phyloP scores from a whole-genome alignment of 1,140 invertebrate genomes.

The Drosophila orena region DNA sequence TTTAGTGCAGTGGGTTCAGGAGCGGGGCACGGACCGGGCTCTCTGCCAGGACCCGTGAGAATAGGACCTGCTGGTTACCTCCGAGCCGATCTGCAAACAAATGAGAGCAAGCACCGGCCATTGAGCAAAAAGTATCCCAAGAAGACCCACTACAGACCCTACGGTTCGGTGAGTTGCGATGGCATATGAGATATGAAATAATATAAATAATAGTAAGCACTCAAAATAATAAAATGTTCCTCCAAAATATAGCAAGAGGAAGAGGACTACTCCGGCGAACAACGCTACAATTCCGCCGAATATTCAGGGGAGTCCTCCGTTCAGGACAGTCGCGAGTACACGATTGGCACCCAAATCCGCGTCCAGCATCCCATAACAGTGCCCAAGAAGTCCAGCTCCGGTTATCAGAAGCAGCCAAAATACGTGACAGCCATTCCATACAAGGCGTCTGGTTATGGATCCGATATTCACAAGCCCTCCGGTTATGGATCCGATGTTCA shows the following conservation, averaged over 20 bases:
- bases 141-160: slow-evolving; percentile 68
- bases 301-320: slow-evolving; percentile 60
- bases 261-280: slow-evolving; percentile 73
- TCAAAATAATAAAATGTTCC: no score
- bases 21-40: slow-evolving; percentile 16
- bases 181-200: no score
- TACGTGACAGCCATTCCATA: slow-evolving; percentile 50
- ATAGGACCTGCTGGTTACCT: slow-evolving; percentile 43
- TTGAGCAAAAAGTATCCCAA: slow-evolving; percentile 69
- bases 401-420: slow-evolving; percentile 55
- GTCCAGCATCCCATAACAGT: slow-evolving; percentile 79
- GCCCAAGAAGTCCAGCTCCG: slow-evolving; percentile 60
- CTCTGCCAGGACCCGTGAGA: slow-evolving; percentile 54
- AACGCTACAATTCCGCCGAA: slow-evolving; percentile 68
- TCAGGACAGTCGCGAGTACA: slow-evolving; percentile 76
- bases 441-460: slow-evolving; percentile 45
- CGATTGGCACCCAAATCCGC: slow-evolving; percentile 79
- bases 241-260: slow-evolving; percentile 54
- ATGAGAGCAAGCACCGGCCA: slow-evolving; percentile 74
- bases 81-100: slow-evolving; percentile 64
- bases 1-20: slow-evolving; percentile 43
- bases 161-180: slow-evolving; percentile 62
- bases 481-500: slow-evolving; percentile 32
- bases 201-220: no score
- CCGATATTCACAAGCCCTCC: slow-evolving; percentile 43